A percentile compares a stretch with the other conserved stretches of the same genome.
phyloP scores from a whole-genome alignment of 2,113 vertebrate genomes.

The Pyrgilauda ruficollis region DNA sequence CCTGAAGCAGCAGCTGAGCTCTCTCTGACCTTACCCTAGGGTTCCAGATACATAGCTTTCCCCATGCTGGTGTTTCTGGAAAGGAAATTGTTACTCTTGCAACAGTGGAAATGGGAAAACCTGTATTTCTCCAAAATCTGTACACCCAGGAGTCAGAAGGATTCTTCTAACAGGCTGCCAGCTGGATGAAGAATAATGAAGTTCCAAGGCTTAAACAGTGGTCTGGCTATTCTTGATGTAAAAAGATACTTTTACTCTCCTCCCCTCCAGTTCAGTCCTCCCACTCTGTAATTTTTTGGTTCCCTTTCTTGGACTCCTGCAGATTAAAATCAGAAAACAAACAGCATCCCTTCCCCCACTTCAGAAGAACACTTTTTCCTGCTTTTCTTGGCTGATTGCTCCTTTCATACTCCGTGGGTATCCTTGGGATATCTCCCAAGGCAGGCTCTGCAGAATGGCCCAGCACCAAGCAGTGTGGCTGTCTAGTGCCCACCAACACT shows the following conservation, averaged over 20 bases:
- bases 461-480: not conserved
- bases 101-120: conserved; percentile 35
- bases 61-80: not conserved
- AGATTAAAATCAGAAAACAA: conserved; percentile 24
- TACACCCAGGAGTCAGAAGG: not conserved
- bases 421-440: not conserved
- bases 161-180: conserved; percentile 10
- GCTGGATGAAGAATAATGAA: conserved; percentile 45
- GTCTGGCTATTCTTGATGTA: conserved; percentile 1
- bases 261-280: not conserved
- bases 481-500: not conserved
- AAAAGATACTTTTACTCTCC: conserved; percentile 32
- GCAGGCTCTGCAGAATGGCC: not conserved
- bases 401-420: not conserved
- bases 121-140: conserved; percentile 17
- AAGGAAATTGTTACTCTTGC: not conserved
- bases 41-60: not conserved
- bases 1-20: not conserved
- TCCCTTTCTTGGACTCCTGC: not conserved
- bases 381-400: conserved; percentile 11
- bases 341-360: not conserved
- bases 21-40: not conserved
- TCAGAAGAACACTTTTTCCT: not conserved
- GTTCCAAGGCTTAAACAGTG: conserved; percentile 12
- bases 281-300: conserved; percentile 2